phyloP scores from a whole-genome alignment of 2,888 invertebrate genomes.

The Amitus sp. region DNA sequence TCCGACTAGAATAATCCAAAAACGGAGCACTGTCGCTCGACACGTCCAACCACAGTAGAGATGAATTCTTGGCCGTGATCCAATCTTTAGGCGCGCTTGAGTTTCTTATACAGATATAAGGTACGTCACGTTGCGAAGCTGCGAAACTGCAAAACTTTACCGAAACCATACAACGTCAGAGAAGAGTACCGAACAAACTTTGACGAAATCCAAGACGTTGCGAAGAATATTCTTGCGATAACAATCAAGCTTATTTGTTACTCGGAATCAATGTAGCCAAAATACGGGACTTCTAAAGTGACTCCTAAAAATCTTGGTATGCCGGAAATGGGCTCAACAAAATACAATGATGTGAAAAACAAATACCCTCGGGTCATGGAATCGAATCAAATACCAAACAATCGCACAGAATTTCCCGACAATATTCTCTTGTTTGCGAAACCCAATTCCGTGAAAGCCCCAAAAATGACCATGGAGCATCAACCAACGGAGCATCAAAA shows the following conservation, averaged over 20 bases:
- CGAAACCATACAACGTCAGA: conserved; percentile 29
- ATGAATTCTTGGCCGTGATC: conserved; percentile 58
- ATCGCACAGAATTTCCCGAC: too few species aligned
- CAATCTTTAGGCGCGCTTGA: conserved; percentile 50
- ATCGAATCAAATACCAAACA: too few species aligned
- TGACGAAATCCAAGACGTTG: conserved; percentile 22
- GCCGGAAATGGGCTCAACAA: too few species aligned
- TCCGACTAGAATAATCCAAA: conserved; percentile 29
- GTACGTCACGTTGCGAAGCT: conserved; percentile 41
- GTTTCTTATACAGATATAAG: conserved; percentile 52
- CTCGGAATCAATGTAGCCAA: not conserved
- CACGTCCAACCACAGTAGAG: conserved; percentile 46
- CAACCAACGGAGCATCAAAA: not conserved
- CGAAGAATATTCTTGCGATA: conserved; percentile 25
- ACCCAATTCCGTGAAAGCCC: too few species aligned
- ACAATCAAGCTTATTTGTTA: conserved; percentile 39
- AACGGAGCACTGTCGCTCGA: conserved; percentile 25
- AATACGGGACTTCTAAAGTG: too few species aligned
- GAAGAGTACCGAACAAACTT: conserved; percentile 33
- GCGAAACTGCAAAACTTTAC: conserved; percentile 47
- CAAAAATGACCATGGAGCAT: too few species aligned
- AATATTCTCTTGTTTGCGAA: too few species aligned
- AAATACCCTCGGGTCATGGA: too few species aligned
- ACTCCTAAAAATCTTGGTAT: too few species aligned
- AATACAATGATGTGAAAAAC: too few species aligned